Evolutionary conservation across 2,888 invertebrate genomes (phyloP).

Genomic region (Helleia helle): DNA sequence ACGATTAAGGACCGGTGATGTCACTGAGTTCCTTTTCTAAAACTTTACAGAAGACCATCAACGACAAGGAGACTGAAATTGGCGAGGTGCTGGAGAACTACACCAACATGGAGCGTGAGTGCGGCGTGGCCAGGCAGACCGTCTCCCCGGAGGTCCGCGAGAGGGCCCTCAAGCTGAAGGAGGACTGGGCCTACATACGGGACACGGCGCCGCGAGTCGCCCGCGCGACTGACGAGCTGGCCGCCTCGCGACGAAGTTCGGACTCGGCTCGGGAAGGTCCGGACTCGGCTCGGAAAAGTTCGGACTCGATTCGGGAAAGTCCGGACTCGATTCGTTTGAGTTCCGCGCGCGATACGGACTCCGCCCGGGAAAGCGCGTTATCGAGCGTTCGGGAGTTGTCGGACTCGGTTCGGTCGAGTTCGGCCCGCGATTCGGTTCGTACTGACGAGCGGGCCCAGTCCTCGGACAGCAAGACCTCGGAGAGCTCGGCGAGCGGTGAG

Average conservation of each 20-base stretch:
- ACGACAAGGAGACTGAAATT: slow-evolving; percentile 74
- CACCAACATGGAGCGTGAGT: slow-evolving; percentile 74
- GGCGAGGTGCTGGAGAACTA: slow-evolving; percentile 77
- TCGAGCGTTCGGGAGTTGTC: not conserved
- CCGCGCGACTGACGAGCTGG: slow-evolving; percentile 15
- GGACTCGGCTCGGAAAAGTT: slow-evolving; percentile 1
- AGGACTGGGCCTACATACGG: slow-evolving; percentile 22
- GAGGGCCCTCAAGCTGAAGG: slow-evolving; percentile 20
- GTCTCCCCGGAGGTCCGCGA: slow-evolving; percentile 41
- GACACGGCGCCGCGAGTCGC: slow-evolving; percentile 6
- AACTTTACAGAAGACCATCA: slow-evolving; percentile 48
- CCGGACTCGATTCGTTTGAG: slow-evolving; percentile 63
- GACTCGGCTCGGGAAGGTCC: slow-evolving; percentile 1
- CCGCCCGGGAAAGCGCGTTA: slow-evolving; percentile 11
- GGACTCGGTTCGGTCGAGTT: not conserved
- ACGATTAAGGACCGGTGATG: too few relatives aligned
- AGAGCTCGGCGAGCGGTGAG: slow-evolving; percentile 8
- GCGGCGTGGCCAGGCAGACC: slow-evolving; percentile 48
- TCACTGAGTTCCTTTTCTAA: too few relatives aligned
- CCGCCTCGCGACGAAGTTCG: slow-evolving; percentile 13
- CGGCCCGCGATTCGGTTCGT: slow-evolving; percentile 2
- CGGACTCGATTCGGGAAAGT: slow-evolving; percentile 41
- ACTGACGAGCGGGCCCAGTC: slow-evolving; percentile 2
- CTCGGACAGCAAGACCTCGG: slow-evolving; percentile 10
- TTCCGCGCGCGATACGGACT: slow-evolving; percentile 14